A percentile compares a stretch with the other conserved stretches of the same genome.
Evolutionary conservation across 2,113 vertebrate genomes (phyloP).

Genomic region (Columbina picui): DNA sequence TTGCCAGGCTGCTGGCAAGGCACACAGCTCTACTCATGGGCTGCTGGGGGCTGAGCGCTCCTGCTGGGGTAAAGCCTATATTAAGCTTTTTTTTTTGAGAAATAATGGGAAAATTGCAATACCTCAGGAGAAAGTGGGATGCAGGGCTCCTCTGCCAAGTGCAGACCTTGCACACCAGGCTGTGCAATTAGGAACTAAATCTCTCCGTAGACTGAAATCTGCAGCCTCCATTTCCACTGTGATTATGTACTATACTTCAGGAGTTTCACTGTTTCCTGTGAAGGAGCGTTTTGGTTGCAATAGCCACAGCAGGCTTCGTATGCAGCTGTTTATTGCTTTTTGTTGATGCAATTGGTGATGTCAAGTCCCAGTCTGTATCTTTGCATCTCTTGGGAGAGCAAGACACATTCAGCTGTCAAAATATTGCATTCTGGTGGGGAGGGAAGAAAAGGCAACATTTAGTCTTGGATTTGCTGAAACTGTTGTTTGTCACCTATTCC

Average conservation of each 20-base stretch:
- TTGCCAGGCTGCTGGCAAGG: neutral
- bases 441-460: neutral
- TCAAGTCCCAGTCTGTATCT: neutral
- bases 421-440: neutral
- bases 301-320: neutral
- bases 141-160: neutral
- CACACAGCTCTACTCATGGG: neutral
- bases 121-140: neutral
- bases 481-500: neutral
- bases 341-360: conserved; percentile 3
- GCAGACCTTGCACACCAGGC: neutral
- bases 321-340: conserved; percentile 38
- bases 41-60: neutral
- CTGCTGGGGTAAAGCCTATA: neutral
- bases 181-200: rapidly evolving
- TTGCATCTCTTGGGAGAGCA: neutral
- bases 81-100: neutral
- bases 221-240: neutral
- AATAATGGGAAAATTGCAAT: neutral
- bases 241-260: neutral
- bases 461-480: neutral
- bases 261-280: neutral
- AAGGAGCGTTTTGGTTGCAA: neutral
- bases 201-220: neutral
- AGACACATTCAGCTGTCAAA: conserved; percentile 46